These are phyloP conservation scores for Pseudopipra pipra DNA, from an alignment of 2,113 vertebrate species.

Conservation along the genomic window DNA sequence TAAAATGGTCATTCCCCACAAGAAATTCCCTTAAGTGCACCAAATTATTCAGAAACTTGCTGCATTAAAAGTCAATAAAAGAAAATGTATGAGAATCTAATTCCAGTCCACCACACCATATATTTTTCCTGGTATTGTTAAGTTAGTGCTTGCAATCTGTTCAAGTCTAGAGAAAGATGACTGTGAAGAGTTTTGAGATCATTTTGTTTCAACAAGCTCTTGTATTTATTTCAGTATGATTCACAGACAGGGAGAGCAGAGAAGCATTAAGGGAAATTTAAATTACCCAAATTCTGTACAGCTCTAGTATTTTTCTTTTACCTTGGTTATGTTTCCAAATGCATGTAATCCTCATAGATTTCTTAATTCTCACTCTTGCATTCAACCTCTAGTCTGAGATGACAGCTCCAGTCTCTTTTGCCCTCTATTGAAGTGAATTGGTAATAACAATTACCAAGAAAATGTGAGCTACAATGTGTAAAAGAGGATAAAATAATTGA, in stretches of 20 bases:
- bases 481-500: constrained; percentile 57
- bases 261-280: constrained; percentile 34
- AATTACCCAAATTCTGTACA: constrained; percentile 9
- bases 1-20: not conserved
- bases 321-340: constrained; percentile 9
- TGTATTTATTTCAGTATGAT: not conserved
- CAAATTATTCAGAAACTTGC: not conserved
- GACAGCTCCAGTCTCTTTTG: constrained; percentile 71
- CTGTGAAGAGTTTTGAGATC: not conserved
- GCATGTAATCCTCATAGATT: constrained; percentile 10
- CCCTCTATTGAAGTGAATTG: constrained; percentile 69
- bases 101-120: not conserved
- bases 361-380: constrained; percentile 33
- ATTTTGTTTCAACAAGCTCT: not conserved
- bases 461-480: constrained; percentile 1
- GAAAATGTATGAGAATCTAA: not conserved
- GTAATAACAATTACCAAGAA: constrained; percentile 65
- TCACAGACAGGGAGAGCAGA: not conserved
- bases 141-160: not conserved
- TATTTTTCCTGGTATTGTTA: not conserved
- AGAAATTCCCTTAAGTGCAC: not conserved
- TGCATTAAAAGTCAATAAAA: not conserved
- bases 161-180: not conserved
- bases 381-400: constrained; percentile 7
- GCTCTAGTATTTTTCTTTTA: constrained; percentile 35